Conservation (phyloP, 1,140 invertebrate genomes). For the Planococcus citri region DNA sequence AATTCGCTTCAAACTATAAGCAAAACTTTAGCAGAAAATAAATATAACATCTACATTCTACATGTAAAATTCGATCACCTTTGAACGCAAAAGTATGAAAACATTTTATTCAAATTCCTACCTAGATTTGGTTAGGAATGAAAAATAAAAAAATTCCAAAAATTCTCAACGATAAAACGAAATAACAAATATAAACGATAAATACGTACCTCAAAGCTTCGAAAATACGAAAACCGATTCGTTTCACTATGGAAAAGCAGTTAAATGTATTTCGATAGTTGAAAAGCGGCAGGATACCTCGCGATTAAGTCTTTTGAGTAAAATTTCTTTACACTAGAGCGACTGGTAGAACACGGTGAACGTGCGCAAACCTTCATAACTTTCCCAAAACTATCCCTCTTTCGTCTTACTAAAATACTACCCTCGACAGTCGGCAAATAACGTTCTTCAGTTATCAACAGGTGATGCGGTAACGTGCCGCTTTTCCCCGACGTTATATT, state of each 20-base stretch:
- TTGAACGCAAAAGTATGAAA: too few species aligned
- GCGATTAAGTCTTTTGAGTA: constrained; percentile 1
- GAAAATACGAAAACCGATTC: background rate
- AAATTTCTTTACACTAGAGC: background rate
- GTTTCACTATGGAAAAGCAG: background rate
- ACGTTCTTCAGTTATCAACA: background rate
- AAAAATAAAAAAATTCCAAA: too few species aligned
- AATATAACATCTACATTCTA: too few species aligned
- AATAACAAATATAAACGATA: too few species aligned
- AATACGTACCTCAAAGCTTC: background rate
- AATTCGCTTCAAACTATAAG: too few species aligned
- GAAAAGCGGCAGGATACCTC: background rate
- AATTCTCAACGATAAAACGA: too few species aligned
- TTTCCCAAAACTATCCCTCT: background rate
- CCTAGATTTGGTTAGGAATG: too few species aligned
- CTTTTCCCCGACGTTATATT: background rate
- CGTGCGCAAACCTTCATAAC: constrained; percentile 5
- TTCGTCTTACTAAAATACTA: background rate
- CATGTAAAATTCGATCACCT: too few species aligned
- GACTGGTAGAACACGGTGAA: background rate
- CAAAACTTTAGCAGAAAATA: too few species aligned
- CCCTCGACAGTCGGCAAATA: background rate
- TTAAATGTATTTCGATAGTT: background rate
- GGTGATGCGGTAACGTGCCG: constrained; percentile 1
- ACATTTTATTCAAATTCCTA: too few species aligned